A percentile compares a stretch with the other conserved stretches of the same genome.
phyloP scores from a whole-genome alignment of 1,140 invertebrate genomes.

The Melipona quadrifasciata region DNA sequence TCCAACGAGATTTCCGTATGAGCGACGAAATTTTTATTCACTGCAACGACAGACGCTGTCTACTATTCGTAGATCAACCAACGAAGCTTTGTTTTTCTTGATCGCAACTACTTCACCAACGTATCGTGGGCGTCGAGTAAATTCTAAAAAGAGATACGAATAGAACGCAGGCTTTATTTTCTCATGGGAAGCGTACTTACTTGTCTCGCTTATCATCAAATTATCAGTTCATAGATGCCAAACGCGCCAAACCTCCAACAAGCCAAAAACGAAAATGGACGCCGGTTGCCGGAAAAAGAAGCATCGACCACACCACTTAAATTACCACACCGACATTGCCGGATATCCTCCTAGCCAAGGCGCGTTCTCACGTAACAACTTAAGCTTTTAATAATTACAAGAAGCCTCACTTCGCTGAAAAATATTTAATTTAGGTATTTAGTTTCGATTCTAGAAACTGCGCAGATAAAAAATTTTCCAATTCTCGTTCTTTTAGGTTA shows the following conservation, averaged over 20 bases:
- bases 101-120: neutral
- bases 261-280: slow-evolving; percentile 75
- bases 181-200: slow-evolving; percentile 47
- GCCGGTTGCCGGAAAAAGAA: slow-evolving; percentile 76
- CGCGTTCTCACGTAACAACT: neutral
- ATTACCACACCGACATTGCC: slow-evolving; percentile 29
- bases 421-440: neutral
- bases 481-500: no score
- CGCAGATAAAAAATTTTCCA: neutral
- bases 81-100: neutral
- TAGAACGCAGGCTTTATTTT: neutral
- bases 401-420: no score
- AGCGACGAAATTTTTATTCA: neutral
- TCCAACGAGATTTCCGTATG: neutral
- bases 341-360: slow-evolving; percentile 32
- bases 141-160: no score
- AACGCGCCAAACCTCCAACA: slow-evolving; percentile 53
- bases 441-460: neutral
- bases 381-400: no score
- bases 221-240: slow-evolving; percentile 39
- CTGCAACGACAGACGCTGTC: slow-evolving; percentile 28
- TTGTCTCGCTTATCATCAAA: slow-evolving; percentile 32
- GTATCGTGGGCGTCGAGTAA: neutral
- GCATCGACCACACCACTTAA: slow-evolving; percentile 57
- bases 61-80: neutral